These are phyloP conservation scores for Orcinus orca DNA, from an alignment of 2,113 vertebrate species.

Conservation along the genomic window DNA sequence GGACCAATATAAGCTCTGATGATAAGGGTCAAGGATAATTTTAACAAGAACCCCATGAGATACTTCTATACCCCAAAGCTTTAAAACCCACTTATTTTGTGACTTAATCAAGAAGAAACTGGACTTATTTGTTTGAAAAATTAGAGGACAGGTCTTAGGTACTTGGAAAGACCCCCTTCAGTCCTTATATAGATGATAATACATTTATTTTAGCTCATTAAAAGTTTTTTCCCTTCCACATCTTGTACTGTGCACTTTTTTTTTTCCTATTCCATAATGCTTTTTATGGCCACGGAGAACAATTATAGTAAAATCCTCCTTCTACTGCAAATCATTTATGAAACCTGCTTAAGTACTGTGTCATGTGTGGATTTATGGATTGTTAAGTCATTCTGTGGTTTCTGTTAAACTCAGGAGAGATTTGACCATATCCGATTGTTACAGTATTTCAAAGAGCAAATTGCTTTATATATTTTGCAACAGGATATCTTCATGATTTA, in stretches of 20 bases:
- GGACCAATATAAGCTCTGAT: not conserved
- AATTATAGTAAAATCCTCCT: constrained; percentile 69
- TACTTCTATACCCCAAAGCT: not conserved
- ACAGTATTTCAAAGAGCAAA: constrained; percentile 53
- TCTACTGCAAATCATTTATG: constrained; percentile 72
- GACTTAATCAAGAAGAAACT: not conserved
- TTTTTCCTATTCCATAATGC: not conserved
- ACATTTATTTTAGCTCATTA: not conserved
- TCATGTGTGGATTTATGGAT: constrained; percentile 60
- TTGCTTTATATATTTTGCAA: constrained; percentile 30
- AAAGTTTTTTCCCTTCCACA: not conserved
- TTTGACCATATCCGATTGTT: constrained; percentile 53
- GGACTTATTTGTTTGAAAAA: not conserved
- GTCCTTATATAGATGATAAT: not conserved
- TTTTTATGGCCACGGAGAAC: constrained; percentile 57
- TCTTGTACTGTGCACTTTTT: not conserved
- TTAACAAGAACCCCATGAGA: not conserved
- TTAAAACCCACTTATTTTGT: not conserved
- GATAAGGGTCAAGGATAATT: not conserved
- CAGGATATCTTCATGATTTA: constrained; percentile 44
- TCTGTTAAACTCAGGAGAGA: constrained; percentile 61
- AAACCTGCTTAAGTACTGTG: constrained; percentile 65
- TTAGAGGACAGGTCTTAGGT: not conserved
- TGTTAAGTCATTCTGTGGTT: constrained; percentile 66
- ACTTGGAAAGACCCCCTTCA: not conserved